Base-by-base conservation (phyloP, 2,797 vertebrate species). In the Triplophysa bombifrons region DNA sequence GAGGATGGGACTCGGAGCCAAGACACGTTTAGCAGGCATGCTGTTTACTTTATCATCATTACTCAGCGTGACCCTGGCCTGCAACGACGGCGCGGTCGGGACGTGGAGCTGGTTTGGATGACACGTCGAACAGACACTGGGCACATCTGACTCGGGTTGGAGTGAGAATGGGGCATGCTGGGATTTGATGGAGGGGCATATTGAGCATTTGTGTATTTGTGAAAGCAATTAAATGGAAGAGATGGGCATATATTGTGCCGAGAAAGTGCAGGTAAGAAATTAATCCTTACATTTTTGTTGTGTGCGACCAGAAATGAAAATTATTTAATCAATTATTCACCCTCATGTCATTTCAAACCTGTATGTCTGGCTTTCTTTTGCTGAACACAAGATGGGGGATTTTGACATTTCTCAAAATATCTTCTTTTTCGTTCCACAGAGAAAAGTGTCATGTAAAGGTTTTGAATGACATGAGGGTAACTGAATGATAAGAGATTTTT, bases 21-120 rank as follows among this genome's bases (percentile, higher is more conserved):
- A 86, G 83, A 84, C 85, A 82, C 80, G 85, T 88, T 87, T 88
- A 89, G 82, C 82, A 72, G 80, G 80, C 86, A 85, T 79, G 83
- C 82, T 85, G 82, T 88, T 88, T 87, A 88, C 85, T 86, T 84
- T 86, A 86, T 87, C 86, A 86, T 89, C 74, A 84, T 88, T 87
- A 82, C 87, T 82, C 85, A 86, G 82, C 87, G 77, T 84, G 84
- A 81, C 78, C 55, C 79, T 85, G 86, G 83, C 80, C 84, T 58
- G 74, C 13, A 44, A 16, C 55, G 53, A 78, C 68, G 66, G 30
- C 41, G 12, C 16, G 61, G 76, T 78, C 74, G 71, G 78, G 67
- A 58, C 61, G 14, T 77, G 50, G 71, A 68, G 61, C 46, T 65
- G 50, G 51, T 61, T 84, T 81, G 80, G 69, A 78, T 19, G 51